phyloP scores from a whole-genome alignment of 1,140 invertebrate species.

The Brachionus rubens region DNA sequence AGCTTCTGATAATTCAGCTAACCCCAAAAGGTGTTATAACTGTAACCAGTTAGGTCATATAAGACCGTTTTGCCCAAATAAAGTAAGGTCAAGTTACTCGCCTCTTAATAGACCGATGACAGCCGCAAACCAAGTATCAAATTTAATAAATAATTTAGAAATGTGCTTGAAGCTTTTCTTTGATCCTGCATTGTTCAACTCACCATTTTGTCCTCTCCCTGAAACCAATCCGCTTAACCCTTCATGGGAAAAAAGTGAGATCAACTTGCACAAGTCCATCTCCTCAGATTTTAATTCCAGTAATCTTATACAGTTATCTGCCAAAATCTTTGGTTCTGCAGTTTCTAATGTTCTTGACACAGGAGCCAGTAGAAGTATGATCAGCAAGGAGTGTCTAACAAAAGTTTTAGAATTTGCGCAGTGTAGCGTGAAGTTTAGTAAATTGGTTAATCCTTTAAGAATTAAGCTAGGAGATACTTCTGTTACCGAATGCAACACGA shows the following conservation, averaged over 20 bases:
- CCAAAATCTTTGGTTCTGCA: not conserved
- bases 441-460: not conserved
- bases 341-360: conserved; percentile 19
- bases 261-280: no score
- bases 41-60: not conserved
- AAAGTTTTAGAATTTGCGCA: not conserved
- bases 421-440: not conserved
- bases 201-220: not conserved
- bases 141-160: conserved; percentile 28
- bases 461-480: conserved; percentile 7
- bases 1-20: no score
- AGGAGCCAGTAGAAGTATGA: no score
- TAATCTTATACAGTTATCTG: not conserved
- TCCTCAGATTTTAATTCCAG: not conserved
- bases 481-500: no score
- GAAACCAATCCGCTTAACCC: no score
- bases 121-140: not conserved
- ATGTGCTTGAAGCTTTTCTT: conserved; percentile 8
- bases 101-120: no score
- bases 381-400: no score
- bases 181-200: not conserved
- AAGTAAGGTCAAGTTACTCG: not conserved
- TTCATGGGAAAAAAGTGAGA: no score
- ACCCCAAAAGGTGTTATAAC: not conserved
- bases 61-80: not conserved